phyloP scores from a whole-genome alignment of 2,113 vertebrate genomes.

The Alexandromys fortis region DNA sequence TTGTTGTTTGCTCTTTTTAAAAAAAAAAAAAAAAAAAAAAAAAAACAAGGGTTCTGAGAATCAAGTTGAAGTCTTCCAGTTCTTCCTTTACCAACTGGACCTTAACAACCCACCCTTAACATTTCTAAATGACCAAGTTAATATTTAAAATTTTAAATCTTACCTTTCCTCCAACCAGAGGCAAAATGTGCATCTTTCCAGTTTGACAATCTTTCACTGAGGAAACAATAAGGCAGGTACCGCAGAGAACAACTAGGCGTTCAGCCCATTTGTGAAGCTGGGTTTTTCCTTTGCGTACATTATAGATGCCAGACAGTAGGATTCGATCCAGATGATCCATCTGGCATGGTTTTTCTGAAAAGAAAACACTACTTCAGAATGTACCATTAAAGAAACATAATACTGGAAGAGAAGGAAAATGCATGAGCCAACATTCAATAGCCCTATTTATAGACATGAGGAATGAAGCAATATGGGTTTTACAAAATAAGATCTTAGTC shows the following conservation, averaged over 20 bases:
- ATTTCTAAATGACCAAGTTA: conserved; percentile 22
- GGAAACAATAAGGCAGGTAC: conserved; percentile 96
- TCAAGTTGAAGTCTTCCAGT: background rate
- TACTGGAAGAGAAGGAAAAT: background rate
- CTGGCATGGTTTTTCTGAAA: conserved; percentile 87
- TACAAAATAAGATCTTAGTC: conserved; percentile 41
- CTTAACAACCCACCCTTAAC: background rate
- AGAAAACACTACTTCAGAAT: conserved; percentile 46
- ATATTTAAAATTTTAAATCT: conserved; percentile 70
- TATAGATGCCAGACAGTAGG: conserved; percentile 94
- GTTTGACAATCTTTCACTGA: conserved; percentile 96
- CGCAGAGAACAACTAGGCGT: conserved; percentile 95
- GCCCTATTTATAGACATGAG: conserved; percentile 26
- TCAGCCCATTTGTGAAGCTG: conserved; percentile 99
- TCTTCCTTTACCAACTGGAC: background rate
- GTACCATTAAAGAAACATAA: conserved; percentile 45
- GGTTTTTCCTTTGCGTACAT: conserved; percentile 95
- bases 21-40: no score
- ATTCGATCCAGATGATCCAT: conserved; percentile 91
- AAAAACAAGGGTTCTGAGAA: background rate
- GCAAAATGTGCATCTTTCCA: conserved; percentile 98
- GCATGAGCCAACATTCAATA: conserved; percentile 14
- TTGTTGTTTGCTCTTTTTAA: background rate
- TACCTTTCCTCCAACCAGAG: conserved; percentile 97
- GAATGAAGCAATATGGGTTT: conserved; percentile 16